phyloP scores from a whole-genome alignment of 2,113 vertebrate species.

The Entomyzon cyanotis region DNA sequence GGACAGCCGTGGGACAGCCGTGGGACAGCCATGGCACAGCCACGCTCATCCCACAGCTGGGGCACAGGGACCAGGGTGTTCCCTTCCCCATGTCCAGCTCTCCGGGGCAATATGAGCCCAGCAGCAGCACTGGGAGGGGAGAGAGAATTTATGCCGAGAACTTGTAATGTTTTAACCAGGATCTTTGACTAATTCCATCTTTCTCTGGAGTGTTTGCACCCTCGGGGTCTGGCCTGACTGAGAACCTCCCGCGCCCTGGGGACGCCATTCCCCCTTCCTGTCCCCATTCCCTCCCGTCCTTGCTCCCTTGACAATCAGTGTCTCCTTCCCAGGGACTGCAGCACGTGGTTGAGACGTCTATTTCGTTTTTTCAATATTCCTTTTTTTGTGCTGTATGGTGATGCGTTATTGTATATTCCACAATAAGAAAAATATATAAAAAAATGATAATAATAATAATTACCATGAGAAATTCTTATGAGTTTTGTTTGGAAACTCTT shows the following conservation, averaged over 20 bases:
- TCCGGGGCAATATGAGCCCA: not conserved
- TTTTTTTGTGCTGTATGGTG: constrained; percentile 77
- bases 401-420: constrained; percentile 78
- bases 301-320: constrained; percentile 74
- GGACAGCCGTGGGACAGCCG: not conserved
- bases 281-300: not conserved
- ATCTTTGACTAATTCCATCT: not conserved
- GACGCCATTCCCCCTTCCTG: not conserved
- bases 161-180: not conserved
- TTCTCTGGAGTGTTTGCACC: not conserved
- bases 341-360: constrained; percentile 65
- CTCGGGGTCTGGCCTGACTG: not conserved
- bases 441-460: constrained; percentile 14
- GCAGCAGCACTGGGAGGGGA: not conserved
- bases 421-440: constrained; percentile 53
- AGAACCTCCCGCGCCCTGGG: not conserved
- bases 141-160: not conserved
- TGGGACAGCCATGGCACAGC: not conserved
- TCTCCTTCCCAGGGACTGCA: constrained; percentile 64
- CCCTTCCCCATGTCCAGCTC: not conserved
- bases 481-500: constrained; percentile 82
- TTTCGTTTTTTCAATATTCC: constrained; percentile 69
- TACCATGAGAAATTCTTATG: constrained; percentile 72
- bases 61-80: not conserved
- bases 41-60: not conserved